Conservation (phyloP, 2,888 invertebrate genomes). For the Danaus chrysippus region DNA sequence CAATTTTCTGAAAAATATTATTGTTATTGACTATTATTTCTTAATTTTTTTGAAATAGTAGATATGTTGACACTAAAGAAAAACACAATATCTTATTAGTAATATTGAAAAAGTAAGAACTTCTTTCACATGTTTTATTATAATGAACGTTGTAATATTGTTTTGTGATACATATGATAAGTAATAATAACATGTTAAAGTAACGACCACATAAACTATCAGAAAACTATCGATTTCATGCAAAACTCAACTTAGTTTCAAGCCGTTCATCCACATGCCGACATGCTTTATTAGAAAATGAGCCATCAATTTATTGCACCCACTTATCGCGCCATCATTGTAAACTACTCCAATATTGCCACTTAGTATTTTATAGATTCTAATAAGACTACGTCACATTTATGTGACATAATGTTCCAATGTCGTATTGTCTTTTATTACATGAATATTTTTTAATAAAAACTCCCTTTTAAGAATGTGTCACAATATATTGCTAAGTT, state of each 20-base stretch:
- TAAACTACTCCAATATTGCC: constrained; percentile 30
- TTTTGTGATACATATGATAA: too few species aligned
- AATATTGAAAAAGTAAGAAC: too few species aligned
- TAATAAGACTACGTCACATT: constrained; percentile 12
- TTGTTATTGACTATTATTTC: too few species aligned
- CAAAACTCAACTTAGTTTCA: constrained; percentile 67
- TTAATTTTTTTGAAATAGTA: too few species aligned
- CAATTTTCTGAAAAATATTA: too few species aligned
- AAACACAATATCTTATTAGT: too few species aligned
- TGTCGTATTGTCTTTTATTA: constrained; percentile 6
- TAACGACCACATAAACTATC: constrained; percentile 22
- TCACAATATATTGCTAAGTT: constrained; percentile 37
- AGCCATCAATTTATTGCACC: constrained; percentile 52
- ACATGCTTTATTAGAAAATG: constrained; percentile 55
- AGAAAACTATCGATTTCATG: constrained; percentile 62
- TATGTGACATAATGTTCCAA: constrained; percentile 4
- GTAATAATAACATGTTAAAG: too few species aligned
- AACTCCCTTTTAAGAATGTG: constrained; percentile 29
- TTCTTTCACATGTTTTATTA: too few species aligned
- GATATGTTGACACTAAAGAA: too few species aligned
- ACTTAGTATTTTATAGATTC: constrained; percentile 24
- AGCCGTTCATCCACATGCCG: constrained; percentile 42
- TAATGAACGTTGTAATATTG: too few species aligned
- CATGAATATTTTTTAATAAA: constrained; percentile 8
- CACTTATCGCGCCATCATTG: constrained; percentile 43